Percentiles rank a stretch among this genome's conserved stretches.
Conservation (phyloP, 2,888 invertebrate species). For the Neoscelio sp. region DNA sequence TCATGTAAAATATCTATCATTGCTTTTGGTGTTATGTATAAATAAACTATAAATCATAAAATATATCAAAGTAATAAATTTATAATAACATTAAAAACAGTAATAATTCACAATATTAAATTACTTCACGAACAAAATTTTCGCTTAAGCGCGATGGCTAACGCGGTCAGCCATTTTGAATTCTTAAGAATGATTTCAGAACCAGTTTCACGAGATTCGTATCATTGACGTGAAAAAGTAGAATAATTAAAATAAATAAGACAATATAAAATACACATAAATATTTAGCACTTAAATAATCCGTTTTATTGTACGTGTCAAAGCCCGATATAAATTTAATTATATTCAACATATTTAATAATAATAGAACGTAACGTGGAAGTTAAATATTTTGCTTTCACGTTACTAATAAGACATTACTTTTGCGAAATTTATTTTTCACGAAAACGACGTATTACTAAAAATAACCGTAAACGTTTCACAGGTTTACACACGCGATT, state of each 20-base stretch:
- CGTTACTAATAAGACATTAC: no score
- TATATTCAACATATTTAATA: no score
- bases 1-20: no score
- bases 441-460: neutral
- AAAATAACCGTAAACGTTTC: neutral
- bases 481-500: neutral
- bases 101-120: neutral
- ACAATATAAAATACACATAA: neutral
- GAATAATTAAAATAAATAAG: slow-evolving; percentile 5
- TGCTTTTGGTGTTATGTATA: no score
- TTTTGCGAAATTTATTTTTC: neutral
- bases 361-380: no score
- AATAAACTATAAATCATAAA: no score
- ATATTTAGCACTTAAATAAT: no score
- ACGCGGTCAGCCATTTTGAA: slow-evolving; percentile 53
- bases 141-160: slow-evolving; percentile 15
- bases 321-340: no score
- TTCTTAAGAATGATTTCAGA: slow-evolving; percentile 37
- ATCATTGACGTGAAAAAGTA: slow-evolving; percentile 17
- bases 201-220: slow-evolving; percentile 49
- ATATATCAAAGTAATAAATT: no score
- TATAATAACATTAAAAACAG: neutral
- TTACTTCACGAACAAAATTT: slow-evolving; percentile 8
- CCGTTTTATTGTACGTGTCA: no score
- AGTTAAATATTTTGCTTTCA: no score